Base-by-base conservation (phyloP, 2,797 vertebrate genomes). In the Myiotriccus ornatus region DNA sequence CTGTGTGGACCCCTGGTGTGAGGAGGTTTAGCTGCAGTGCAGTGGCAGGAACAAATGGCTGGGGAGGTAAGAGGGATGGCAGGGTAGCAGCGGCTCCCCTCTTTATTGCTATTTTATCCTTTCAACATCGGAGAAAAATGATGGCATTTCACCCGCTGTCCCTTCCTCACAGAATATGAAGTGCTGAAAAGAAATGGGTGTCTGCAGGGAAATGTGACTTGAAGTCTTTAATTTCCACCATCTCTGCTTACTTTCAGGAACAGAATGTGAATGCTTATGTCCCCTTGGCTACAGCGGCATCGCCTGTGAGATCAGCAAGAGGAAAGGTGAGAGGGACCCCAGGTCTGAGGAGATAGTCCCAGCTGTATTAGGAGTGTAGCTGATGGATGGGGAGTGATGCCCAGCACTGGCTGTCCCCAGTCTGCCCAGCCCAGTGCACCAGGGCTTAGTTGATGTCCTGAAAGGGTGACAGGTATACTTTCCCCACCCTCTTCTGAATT, bases 211-310 rank as follows among this genome's bases (percentile, higher is more conserved):
- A 43, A 5, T 14, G 19, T 44, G 62, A 9, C 71, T 34, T 28
- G 67, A 80, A 52, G 69, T 67, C 32, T 47, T 22, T 94, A 50
- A 71, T 47, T 15, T 39, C 55, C 73, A 9, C 43, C 17, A 0
- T 22, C 28, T 90, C 39, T 93, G 56, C 73, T 87, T 77, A 30
- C 95, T 90, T 95, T 35, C 96, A 99, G 99, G 98, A 76, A 97
- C 97, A 9, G 95, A 94, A 87, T 99, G 99, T 95, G 97, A 98
- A 35, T 99, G 99, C 78, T n/a, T 99, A 56, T 99, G 99, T 97
- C 99, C 99, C 25, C 15, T 84, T 4, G 99, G 99, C 57, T 98
- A 97, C 97, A 93, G 86, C 2, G 99, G 99, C 62, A 16, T 49
- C 3, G 98, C 98, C 97, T 99, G 99, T 91, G 98, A 99, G 97